Evolutionary conservation across 1,140 invertebrate species (phyloP).

Genomic region (Drosophila murphyi): DNA sequence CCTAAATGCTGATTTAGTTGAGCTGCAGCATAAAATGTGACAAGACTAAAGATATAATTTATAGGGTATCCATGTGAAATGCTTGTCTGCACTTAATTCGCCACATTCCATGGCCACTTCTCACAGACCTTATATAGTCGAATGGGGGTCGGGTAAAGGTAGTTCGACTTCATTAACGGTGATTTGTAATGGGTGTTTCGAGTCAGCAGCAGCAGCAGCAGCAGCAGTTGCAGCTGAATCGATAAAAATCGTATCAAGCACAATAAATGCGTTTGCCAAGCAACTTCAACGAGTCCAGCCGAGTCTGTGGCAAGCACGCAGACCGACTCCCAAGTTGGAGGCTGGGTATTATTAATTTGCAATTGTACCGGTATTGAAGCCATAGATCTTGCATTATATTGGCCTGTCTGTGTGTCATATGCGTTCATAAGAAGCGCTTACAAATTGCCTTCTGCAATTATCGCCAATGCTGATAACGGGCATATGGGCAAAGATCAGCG

Average conservation of each 20-base stretch:
- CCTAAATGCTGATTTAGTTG: not conserved
- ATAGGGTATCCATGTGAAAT: not conserved
- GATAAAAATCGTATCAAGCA: conserved; percentile 68
- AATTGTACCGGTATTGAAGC: conserved; percentile 35
- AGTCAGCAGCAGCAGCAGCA: conserved; percentile 1
- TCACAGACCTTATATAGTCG: conserved; percentile 10
- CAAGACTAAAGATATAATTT: no score
- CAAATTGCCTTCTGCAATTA: conserved; percentile 75
- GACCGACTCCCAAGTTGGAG: not conserved
- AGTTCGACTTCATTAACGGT: conserved; percentile 62
- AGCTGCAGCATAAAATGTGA: not conserved
- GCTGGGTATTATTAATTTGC: conserved; percentile 62
- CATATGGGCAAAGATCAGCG: conserved; percentile 1
- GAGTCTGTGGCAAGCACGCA: not conserved
- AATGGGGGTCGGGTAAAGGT: not conserved
- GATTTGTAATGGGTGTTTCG: conserved; percentile 71
- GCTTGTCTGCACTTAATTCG: conserved; percentile 11
- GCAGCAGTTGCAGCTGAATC: conserved; percentile 10
- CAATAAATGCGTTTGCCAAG: conserved; percentile 64
- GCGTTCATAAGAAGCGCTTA: conserved; percentile 47
- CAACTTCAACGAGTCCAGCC: not conserved
- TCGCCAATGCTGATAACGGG: conserved; percentile 67
- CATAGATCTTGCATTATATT: conserved; percentile 76
- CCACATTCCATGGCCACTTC: conserved; percentile 22
- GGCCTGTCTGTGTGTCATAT: conserved; percentile 57